Evolutionary conservation across 2,888 invertebrate species (phyloP), one percentile per base, ranked within the genome.

Genomic region (Drosophila buzzatii): DNA sequence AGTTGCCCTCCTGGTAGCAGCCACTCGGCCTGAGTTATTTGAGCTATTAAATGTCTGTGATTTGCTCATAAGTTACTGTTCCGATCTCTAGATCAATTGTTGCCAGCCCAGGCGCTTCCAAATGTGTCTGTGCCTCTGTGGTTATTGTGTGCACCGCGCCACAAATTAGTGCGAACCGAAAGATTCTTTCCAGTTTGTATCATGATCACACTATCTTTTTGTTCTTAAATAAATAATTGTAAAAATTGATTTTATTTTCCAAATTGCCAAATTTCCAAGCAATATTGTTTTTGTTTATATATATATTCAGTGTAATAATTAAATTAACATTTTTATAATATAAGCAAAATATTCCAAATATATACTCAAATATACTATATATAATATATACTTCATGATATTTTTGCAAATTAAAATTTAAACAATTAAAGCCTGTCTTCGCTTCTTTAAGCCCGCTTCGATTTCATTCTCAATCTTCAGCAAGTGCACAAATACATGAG

Each of bases 41-140:
- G 71, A 82, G 84, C 84, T 76, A 84, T 86, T 86, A 84, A 84
- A 80, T 84, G 82, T 70, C 82, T 84, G 87, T 80, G 84, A 86
- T 86, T 84, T 80, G 82, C 71, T 44, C 85, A 86, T 86, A 84
- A 86, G 83, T 84, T 86, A 86, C 79, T 73, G 60, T 59, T 60
- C 64, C 71, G 67, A 81, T 73, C 77, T 61, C 64, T 70, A 66
- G 79, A 81, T 82, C 81, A 81, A 78, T 83, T 81, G 76, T 71
- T 82, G 74, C 56, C 85, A 64, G 47, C 45, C 71, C 69, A 59
- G 53, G 60, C 66, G 74, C 77, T 74, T 68, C 58, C 73, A 84
- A 73, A 82, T 74, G 64, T 69, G 70, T 16, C 39, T 18, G 41
- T 53, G 68, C 79, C 68, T 61, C 65, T 52, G 59, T 64, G 72